Evolutionary conservation across 2,797 vertebrate genomes (phyloP).

Genomic region (Pitangus sulphuratus): DNA sequence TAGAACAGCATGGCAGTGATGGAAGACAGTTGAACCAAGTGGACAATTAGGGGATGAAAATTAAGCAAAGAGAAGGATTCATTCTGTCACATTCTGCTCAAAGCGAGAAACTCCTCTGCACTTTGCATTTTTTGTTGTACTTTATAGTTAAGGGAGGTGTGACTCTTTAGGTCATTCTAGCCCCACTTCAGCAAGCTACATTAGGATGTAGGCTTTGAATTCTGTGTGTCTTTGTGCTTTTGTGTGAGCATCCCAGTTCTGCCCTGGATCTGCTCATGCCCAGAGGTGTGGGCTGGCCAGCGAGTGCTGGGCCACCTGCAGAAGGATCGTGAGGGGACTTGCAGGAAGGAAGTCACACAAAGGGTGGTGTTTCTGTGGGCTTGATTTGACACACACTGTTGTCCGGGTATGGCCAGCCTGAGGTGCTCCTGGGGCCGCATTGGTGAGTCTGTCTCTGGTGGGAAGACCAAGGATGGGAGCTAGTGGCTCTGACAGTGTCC

Average conservation of each 20-base stretch:
- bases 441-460: neutral
- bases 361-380: neutral
- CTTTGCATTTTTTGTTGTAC: conserved; percentile 21
- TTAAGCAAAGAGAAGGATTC: conserved; percentile 45
- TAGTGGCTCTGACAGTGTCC: neutral
- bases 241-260: neutral
- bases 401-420: rapidly evolving
- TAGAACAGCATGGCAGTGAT: conserved; percentile 54
- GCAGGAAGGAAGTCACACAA: neutral
- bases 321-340: neutral
- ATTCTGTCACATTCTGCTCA: conserved; percentile 17
- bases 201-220: neutral
- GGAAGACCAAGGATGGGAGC: rapidly evolving
- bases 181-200: neutral
- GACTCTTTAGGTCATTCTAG: neutral
- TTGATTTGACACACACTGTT: neutral
- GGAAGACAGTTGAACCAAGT: conserved; percentile 44
- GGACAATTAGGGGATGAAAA: conserved; percentile 63
- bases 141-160: neutral
- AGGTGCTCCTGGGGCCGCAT: neutral
- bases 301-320: rapidly evolving
- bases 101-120: neutral
- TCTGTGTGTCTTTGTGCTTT: neutral
- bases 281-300: neutral
- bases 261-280: rapidly evolving